Evolutionary conservation across 2,113 vertebrate species (phyloP).

Genomic region (Hystrix cristata): DNA sequence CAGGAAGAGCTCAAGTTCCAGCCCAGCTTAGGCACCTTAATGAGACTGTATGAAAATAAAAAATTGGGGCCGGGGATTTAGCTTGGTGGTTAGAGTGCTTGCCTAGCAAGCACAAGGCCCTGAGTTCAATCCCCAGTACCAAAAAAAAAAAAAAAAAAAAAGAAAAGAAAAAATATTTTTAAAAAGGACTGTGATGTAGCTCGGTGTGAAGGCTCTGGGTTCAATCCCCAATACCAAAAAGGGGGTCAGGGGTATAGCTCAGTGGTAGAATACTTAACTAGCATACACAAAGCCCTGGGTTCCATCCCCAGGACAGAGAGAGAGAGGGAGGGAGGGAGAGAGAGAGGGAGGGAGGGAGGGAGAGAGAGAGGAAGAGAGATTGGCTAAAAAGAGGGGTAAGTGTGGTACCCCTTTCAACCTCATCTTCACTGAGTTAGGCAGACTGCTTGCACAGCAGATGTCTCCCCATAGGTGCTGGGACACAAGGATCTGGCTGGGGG

Average conservation of each 20-base stretch:
- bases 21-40: background rate
- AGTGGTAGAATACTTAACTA: background rate
- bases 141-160: too few species aligned
- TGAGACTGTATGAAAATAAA: background rate
- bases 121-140: too few species aligned
- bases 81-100: too few species aligned
- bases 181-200: too few species aligned
- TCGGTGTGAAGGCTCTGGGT: background rate
- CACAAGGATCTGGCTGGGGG: background rate
- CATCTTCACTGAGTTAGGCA: background rate
- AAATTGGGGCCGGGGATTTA: background rate
- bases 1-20: background rate
- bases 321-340: background rate
- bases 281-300: background rate
- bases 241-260: background rate
- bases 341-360: too few species aligned
- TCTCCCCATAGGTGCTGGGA: background rate
- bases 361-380: too few species aligned
- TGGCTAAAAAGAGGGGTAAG: background rate
- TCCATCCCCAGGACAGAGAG: background rate
- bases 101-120: too few species aligned
- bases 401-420: too few species aligned
- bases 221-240: background rate
- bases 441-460: background rate
- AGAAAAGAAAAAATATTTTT: too few species aligned